Evolutionary conservation across 1,140 invertebrate species (phyloP).

Genomic region (Catajapyx aquilonaris): DNA sequence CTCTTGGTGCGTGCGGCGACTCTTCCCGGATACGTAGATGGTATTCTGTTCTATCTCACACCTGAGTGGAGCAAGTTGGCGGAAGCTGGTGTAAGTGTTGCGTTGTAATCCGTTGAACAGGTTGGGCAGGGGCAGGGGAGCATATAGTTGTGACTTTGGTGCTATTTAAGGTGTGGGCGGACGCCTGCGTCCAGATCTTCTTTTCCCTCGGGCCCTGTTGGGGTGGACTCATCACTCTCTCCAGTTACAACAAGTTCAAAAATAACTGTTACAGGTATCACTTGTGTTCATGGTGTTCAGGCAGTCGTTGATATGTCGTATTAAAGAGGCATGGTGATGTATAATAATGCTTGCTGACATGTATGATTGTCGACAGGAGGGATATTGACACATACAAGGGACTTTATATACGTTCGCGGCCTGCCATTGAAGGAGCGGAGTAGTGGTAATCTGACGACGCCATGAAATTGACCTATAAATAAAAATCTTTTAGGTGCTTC

Average conservation of each 20-base stretch:
- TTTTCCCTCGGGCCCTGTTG: slow-evolving; percentile 45
- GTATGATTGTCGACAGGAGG: too few species aligned
- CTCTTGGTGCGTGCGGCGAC: slow-evolving; percentile 51
- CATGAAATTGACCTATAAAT: too few species aligned
- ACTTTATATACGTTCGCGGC: too few species aligned
- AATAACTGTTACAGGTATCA: slow-evolving; percentile 46
- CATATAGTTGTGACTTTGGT: slow-evolving; percentile 1
- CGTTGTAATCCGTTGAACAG: slow-evolving; percentile 23
- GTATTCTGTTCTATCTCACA: slow-evolving; percentile 59
- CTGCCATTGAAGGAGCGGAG: too few species aligned
- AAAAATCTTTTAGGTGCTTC: too few species aligned
- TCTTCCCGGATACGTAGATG: slow-evolving; percentile 49
- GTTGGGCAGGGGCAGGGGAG: slow-evolving; percentile 12
- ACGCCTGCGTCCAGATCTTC: slow-evolving; percentile 38
- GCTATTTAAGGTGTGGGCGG: slow-evolving; percentile 20
- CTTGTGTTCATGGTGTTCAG: too few species aligned
- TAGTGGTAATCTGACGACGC: too few species aligned
- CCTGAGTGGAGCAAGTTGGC: slow-evolving; percentile 62
- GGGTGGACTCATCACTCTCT: slow-evolving; percentile 47
- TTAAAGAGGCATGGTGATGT: too few species aligned
- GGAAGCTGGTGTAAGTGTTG: too few species aligned
- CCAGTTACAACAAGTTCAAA: slow-evolving; percentile 47
- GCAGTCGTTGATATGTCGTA: too few species aligned
- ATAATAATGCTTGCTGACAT: too few species aligned
- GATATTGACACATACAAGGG: too few species aligned